phyloP scores from a whole-genome alignment of 2,113 vertebrate genomes.

The Reinhardtius hippoglossoides region DNA sequence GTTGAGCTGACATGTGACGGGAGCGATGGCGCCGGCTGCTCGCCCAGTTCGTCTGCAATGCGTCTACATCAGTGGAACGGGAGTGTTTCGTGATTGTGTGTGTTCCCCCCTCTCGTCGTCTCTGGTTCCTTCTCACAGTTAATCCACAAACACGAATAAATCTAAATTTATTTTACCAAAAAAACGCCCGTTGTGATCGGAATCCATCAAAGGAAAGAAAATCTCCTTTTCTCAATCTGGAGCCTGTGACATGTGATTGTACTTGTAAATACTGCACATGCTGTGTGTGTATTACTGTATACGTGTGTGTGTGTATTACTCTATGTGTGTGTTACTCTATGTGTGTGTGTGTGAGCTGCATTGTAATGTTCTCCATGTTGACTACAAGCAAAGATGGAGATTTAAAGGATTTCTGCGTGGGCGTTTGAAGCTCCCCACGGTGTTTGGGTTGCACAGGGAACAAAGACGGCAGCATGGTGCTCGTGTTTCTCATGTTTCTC shows the following conservation, averaged over 20 bases:
- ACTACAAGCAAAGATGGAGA: slow-evolving; percentile 26
- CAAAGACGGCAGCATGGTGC: slow-evolving; percentile 8
- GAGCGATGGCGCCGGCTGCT: not conserved
- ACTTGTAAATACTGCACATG: not conserved
- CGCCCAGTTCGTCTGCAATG: too few species aligned
- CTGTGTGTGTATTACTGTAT: too few species aligned
- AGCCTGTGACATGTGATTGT: not conserved
- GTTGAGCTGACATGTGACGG: slow-evolving; percentile 2
- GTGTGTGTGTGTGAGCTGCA: slow-evolving; percentile 33
- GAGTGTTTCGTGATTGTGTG: too few species aligned
- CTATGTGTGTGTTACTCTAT: slow-evolving; percentile 35
- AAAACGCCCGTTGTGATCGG: not conserved
- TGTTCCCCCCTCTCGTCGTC: too few species aligned
- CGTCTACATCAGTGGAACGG: too few species aligned
- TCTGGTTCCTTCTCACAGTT: slow-evolving; percentile 3
- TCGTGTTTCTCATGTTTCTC: slow-evolving; percentile 9
- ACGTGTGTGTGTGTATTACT: slow-evolving; percentile 34
- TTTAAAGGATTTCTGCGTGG: slow-evolving; percentile 56
- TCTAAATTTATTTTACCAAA: not conserved
- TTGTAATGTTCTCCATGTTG: slow-evolving; percentile 26
- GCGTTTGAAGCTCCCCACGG: slow-evolving; percentile 49
- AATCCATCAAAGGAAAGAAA: slow-evolving; percentile 7
- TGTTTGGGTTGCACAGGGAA: slow-evolving; percentile 42
- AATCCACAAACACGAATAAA: slow-evolving; percentile 2
- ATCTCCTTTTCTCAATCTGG: not conserved